Conservation (phyloP, 1,140 invertebrate species). For the Akabosia matsudoensis region DNA sequence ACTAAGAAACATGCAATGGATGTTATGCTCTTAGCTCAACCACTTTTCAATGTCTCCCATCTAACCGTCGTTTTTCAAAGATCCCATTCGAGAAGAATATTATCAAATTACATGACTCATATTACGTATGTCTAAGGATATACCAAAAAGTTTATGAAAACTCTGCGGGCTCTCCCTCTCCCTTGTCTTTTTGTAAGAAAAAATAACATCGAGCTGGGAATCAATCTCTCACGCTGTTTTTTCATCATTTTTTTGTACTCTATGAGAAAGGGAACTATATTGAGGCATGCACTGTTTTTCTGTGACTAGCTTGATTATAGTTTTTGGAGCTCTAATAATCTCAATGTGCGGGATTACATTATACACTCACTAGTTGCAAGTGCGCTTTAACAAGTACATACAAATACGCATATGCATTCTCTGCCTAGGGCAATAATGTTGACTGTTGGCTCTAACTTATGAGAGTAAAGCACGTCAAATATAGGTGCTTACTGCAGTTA, state of each 20-base stretch:
- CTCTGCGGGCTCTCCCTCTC: background rate
- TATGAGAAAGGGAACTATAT: background rate
- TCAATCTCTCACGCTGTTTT: slow-evolving; percentile 11
- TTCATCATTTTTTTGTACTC: background rate
- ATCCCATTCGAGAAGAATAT: no score
- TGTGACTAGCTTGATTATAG: background rate
- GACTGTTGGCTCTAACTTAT: no score
- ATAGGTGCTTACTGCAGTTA: no score
- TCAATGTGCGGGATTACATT: no score
- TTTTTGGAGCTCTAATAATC: background rate
- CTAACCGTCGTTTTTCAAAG: background rate
- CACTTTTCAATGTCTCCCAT: background rate
- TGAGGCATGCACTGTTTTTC: no score
- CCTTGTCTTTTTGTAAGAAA: slow-evolving; percentile 11
- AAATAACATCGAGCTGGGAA: background rate
- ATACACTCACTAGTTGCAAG: no score
- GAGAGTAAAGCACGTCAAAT: no score
- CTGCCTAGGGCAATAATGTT: no score
- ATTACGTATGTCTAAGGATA: background rate
- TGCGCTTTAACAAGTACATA: no score
- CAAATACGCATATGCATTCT: no score
- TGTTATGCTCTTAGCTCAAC: background rate
- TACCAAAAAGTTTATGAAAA: background rate
- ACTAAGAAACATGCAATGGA: background rate
- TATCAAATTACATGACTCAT: background rate